Evolutionary conservation across 1,140 invertebrate species (phyloP), one percentile per base, ranked within the genome.

Genomic region (Lanistes nyassanus): DNA sequence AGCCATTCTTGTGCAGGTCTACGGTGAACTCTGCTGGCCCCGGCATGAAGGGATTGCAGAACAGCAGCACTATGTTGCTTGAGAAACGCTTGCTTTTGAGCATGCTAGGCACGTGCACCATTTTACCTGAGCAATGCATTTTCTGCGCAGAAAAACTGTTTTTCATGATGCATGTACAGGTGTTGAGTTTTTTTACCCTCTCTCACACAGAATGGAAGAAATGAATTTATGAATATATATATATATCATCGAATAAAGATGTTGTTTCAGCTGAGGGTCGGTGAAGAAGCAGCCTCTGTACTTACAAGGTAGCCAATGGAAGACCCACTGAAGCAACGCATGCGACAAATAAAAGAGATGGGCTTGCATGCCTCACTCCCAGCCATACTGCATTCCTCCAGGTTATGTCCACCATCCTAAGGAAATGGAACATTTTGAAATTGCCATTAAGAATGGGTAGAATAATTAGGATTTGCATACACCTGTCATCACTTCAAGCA

Each of bases 321-420:
- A 23, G 81, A 85, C 16, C 83, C 83, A 75, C 82, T 84, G 77
- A 84, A 86, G 68, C 83, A 86, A 64, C 83, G 84, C 80, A 86
- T 86, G 62, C 83, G 78, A 70, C 83, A 84, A 53, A 85, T 76
- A 70, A 86, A 85, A 9, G 83, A 84, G 29, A 83, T 42, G 0
- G 78, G 55, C 51, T 79, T 65, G 55, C 76, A 70, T 23, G 68
- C 39, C 23, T 80, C 78, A 19, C 23, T 68, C 42, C 23, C 70
- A 19, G 23, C 16, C 11, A 65, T n/a, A 47, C 26, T 51, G 47
- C 36, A 75, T 16, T 67, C 51, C 21, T 75, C 62, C 34, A 66
- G 13, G 31, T 51, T 29, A 16, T 66, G 72, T 19, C 26, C 31
- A 11, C 64, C 34, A 16, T 65, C 64, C 72, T 65, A 60, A 39